Evolutionary conservation across 2,797 vertebrate species (phyloP), one percentile per base, ranked within the genome.

Genomic region (Danio tinwini): DNA sequence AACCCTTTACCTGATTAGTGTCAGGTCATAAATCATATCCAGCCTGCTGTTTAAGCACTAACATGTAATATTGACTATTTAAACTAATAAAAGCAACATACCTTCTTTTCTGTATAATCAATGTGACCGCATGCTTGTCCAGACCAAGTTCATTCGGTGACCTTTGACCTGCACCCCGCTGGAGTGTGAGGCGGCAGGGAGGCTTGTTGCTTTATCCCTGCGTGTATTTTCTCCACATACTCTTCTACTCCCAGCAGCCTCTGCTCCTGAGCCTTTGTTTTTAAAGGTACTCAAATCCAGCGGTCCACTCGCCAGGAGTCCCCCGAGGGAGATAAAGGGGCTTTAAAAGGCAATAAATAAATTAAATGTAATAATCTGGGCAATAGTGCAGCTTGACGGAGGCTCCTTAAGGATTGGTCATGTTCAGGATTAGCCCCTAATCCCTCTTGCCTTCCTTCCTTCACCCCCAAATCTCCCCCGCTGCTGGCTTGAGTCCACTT

Each of bases 391-490:
- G 86, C 37, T 82, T 71, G 68, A 76, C 42, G 39, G 78, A 76
- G 58, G 44, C 74, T 86, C 76, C 11, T 84, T 85, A 84, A 87
- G 82, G 76, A 84, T 74, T 81, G 85, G 71, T 76, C 82, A 9
- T 88, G 89, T 88, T 86, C 84, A 83, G 84, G 91, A 92, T 93
- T 91, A 93, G 88, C 83, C 76, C 81, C 68, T 93, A 93, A 94
- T 91, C 87, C 88, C 81, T 87, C 78, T 78, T 88, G 84, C 82
- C 77, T 84, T 29, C 74, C 83, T 19, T 72, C 72, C 67, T 80
- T 76, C 70, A 71, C 49, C 77, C 29, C 59, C 1, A 10, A 71
- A 62, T 65, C 70, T 29, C 49, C 55, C 70, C 39, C 61, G 52
- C 55, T 47, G 44, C 19, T 80, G 77, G 50, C 29, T 29, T 82